Conservation (phyloP, 2,888 invertebrate species). For the Cyrtodaria siliqua region DNA sequence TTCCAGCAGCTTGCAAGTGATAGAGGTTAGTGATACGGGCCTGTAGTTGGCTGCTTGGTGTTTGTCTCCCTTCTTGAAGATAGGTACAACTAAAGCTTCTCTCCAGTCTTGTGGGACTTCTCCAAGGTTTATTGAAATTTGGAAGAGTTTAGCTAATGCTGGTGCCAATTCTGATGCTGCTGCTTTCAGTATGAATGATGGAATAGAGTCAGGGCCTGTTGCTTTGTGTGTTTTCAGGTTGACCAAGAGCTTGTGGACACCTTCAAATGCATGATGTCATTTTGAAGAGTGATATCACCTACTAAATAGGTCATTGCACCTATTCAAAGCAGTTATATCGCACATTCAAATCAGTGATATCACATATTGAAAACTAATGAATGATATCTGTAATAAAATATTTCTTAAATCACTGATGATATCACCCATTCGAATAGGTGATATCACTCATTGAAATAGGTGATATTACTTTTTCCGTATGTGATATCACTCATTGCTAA, state of each 20-base stretch:
- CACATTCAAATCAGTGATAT: too few species aligned
- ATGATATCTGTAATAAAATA: too few species aligned
- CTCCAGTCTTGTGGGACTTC: conserved; percentile 24
- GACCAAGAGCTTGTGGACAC: conserved; percentile 16
- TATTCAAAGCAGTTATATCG: too few species aligned
- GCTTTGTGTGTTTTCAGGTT: conserved; percentile 30
- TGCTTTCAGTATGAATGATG: conserved; percentile 10
- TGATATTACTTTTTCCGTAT: too few species aligned
- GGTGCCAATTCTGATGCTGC: conserved; percentile 21
- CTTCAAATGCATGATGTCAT: too few species aligned
- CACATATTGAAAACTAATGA: too few species aligned
- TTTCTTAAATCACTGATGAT: too few species aligned
- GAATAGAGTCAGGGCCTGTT: conserved; percentile 20
- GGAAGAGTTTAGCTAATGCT: conserved; percentile 8
- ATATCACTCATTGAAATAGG: too few species aligned
- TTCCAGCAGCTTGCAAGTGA: conserved; percentile 29
- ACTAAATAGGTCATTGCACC: too few species aligned
- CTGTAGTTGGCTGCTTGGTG: conserved; percentile 33
- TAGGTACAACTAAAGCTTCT: conserved; percentile 15
- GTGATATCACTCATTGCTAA: too few species aligned
- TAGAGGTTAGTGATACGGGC: conserved; percentile 31
- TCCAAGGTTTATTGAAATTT: conserved; percentile 17
- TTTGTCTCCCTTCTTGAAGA: conserved; percentile 44
- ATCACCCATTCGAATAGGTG: too few species aligned
- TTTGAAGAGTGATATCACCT: too few species aligned